phyloP scores from a whole-genome alignment of 1,140 invertebrate genomes.

The Plodia interpunctella region DNA sequence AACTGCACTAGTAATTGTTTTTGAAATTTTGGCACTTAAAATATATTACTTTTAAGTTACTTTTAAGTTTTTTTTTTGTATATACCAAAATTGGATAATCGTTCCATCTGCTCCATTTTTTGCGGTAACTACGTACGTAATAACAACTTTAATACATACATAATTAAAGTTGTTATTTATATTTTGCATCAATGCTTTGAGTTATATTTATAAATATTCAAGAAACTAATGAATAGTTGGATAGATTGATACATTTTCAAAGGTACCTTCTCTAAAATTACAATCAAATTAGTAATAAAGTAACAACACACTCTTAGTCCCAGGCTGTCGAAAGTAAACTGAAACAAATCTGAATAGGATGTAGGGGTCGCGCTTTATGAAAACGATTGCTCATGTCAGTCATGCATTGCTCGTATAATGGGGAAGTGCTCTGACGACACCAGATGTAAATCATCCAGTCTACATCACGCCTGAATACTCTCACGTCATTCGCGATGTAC shows the following conservation, averaged over 20 bases:
- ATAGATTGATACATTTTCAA: no score
- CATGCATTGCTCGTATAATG: background rate
- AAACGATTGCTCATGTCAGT: background rate
- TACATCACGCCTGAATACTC: background rate
- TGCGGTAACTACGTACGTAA: no score
- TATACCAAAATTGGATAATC: no score
- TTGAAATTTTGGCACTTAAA: background rate
- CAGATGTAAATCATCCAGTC: background rate
- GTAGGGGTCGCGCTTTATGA: background rate
- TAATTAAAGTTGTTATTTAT: no score
- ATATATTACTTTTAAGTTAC: no score
- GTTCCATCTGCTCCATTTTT: no score
- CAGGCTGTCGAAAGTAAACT: background rate
- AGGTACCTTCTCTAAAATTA: background rate
- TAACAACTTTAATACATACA: no score
- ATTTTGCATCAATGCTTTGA: no score
- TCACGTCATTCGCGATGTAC: constrained; percentile 1
- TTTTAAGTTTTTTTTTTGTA: no score
- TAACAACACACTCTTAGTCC: background rate
- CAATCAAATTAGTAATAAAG: background rate
- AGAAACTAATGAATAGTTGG: no score
- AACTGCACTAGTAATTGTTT: constrained; percentile 2
- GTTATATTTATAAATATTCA: no score
- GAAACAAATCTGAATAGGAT: constrained; percentile 6
- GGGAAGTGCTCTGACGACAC: background rate